A percentile compares a stretch with the other conserved stretches of the same genome.
Evolutionary conservation across 2,888 invertebrate genomes (phyloP).

Genomic region (Oligia latruncula): DNA sequence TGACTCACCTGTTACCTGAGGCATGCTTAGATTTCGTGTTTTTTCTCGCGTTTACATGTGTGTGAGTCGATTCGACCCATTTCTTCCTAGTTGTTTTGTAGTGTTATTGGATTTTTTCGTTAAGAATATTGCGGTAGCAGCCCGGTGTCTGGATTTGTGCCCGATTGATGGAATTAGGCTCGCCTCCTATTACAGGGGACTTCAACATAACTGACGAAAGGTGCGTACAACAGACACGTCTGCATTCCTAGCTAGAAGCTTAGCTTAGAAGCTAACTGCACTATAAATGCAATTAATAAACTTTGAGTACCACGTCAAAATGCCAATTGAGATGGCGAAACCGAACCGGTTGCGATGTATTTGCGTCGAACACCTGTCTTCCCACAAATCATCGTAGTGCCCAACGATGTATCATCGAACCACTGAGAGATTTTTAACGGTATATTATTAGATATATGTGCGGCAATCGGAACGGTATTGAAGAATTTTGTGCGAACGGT

Average conservation of each 20-base stretch:
- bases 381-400: conserved; percentile 81
- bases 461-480: conserved; percentile 49
- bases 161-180: not conserved
- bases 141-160: not conserved
- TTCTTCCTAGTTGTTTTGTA: not conserved
- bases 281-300: conserved; percentile 62
- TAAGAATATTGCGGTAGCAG: not conserved
- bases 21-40: not conserved
- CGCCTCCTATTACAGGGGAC: not conserved
- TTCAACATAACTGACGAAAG: not conserved
- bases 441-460: conserved; percentile 57
- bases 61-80: not conserved
- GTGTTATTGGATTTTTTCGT: not conserved
- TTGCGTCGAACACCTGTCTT: conserved; percentile 85
- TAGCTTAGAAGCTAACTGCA: not conserved
- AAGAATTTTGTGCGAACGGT: not conserved
- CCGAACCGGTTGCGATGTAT: conserved; percentile 82
- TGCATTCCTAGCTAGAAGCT: no score
- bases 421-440: conserved; percentile 63
- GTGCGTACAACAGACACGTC: no score
- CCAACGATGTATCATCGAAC: conserved; percentile 80
- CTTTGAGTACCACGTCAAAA: conserved; percentile 81
- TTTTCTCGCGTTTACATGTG: not conserved
- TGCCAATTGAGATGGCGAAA: conserved; percentile 87
- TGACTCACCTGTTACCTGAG: not conserved